A percentile compares a stretch with the other conserved stretches of the same genome.
These are phyloP conservation scores for Listrodromus nycthemerus DNA, from an alignment of 2,888 invertebrate species.

Conservation along the genomic window DNA sequence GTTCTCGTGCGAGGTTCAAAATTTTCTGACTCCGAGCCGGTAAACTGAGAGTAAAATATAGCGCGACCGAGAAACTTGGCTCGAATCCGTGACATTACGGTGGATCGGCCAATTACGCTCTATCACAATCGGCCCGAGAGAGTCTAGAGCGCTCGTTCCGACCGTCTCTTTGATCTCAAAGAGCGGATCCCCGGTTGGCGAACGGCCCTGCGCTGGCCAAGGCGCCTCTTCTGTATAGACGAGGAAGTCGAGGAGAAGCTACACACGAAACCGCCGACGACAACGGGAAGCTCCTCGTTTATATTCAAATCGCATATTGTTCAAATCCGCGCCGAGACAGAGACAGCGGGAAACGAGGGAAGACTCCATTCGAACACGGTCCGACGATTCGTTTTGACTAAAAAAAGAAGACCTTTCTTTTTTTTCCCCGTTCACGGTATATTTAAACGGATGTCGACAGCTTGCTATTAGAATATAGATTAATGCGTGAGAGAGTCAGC, in stretches of 20 bases:
- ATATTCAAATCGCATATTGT: slow-evolving; percentile 66
- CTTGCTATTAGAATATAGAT: slow-evolving; percentile 26
- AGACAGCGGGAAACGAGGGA: slow-evolving; percentile 8
- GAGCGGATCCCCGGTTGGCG: slow-evolving; percentile 54
- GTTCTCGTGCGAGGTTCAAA: not conserved
- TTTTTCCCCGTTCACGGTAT: slow-evolving; percentile 1
- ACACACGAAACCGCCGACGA: slow-evolving; percentile 26
- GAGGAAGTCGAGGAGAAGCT: slow-evolving; percentile 9
- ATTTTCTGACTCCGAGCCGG: slow-evolving; percentile 12
- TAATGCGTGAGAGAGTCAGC: slow-evolving; percentile 5
- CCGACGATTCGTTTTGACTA: slow-evolving; percentile 20
- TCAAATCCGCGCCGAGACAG: slow-evolving; percentile 36
- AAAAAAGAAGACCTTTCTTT: not conserved
- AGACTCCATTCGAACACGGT: slow-evolving; percentile 16
- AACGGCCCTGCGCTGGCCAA: slow-evolving; percentile 16
- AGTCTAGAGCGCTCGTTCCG: slow-evolving; percentile 22
- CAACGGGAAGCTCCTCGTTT: slow-evolving; percentile 54
- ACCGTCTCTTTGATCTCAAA: slow-evolving; percentile 60
- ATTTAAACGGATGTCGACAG: slow-evolving; percentile 25
- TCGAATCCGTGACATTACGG: slow-evolving; percentile 60
- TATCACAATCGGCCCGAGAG: slow-evolving; percentile 55
- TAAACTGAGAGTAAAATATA: not conserved
- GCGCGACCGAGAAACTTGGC: slow-evolving; percentile 40
- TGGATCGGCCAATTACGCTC: slow-evolving; percentile 63
- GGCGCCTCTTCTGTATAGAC: slow-evolving; percentile 22